phyloP scores from a whole-genome alignment of 2,113 vertebrate genomes.

The Ovis canadensis region DNA sequence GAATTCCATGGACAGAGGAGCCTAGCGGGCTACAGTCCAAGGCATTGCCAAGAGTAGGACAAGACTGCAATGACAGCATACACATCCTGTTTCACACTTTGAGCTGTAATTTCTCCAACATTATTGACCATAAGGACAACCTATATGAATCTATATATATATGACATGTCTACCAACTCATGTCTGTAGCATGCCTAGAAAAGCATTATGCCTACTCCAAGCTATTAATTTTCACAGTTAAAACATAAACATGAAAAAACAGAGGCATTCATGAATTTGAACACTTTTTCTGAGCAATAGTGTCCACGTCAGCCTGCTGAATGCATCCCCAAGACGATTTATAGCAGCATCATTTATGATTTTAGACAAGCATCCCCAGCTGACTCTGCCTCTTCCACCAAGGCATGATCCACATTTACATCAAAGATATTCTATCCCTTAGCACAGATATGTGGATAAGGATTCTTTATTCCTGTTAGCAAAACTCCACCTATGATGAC shows the following conservation, averaged over 20 bases:
- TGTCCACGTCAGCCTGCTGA: not conserved
- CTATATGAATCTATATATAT: not conserved
- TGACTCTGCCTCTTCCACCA: not conserved
- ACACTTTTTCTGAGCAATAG: not conserved
- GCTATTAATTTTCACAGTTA: not conserved
- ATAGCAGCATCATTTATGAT: fast-evolving
- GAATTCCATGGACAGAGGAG: not conserved
- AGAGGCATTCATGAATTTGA: not conserved
- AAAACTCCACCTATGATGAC: not conserved
- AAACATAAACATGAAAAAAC: not conserved
- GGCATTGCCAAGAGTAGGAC: not conserved
- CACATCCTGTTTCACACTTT: not conserved
- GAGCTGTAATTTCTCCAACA: not conserved
- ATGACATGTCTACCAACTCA: not conserved
- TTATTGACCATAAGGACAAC: not conserved
- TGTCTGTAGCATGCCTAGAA: not conserved
- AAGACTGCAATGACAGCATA: fast-evolving
- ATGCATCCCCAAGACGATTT: not conserved
- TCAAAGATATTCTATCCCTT: not conserved
- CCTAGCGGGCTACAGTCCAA: not conserved
- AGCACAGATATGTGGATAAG: not conserved
- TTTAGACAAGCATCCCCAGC: not conserved
- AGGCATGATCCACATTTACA: not conserved
- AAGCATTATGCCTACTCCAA: not conserved
- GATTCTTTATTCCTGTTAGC: not conserved